Percentiles rank a stretch among this genome's conserved stretches.
Conservation (phyloP, 2,113 vertebrate species). For the Centropristis striata region DNA sequence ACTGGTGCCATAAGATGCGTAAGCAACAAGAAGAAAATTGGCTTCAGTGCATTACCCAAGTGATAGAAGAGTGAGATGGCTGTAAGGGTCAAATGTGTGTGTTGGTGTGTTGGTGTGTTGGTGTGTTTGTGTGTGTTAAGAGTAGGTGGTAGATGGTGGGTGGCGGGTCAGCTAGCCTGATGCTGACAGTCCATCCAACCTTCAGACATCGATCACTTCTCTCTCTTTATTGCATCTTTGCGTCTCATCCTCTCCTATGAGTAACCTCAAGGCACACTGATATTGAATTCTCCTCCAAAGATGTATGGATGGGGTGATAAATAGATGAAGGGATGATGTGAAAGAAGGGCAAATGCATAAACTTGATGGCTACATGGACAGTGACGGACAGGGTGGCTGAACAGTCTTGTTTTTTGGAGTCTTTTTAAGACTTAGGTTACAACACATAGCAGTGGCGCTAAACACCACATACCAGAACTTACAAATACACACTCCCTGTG, state of each 20-base stretch:
- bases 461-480: slow-evolving; percentile 7
- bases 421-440: not conserved
- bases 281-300: slow-evolving; percentile 59
- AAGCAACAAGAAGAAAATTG: slow-evolving; percentile 24
- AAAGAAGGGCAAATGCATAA: slow-evolving; percentile 41
- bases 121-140: not conserved
- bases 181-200: slow-evolving; percentile 27
- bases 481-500: slow-evolving; percentile 10
- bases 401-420: not conserved
- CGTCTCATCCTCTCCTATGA: slow-evolving; percentile 35
- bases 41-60: not conserved
- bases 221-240: slow-evolving; percentile 52
- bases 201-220: slow-evolving; percentile 60
- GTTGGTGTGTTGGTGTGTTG: not conserved
- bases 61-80: not conserved
- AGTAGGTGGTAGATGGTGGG: slow-evolving; percentile 5
- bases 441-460: not conserved
- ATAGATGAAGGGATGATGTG: slow-evolving; percentile 38
- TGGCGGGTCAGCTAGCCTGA: slow-evolving; percentile 7
- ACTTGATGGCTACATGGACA: slow-evolving; percentile 21
- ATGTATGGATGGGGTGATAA: slow-evolving; percentile 45
- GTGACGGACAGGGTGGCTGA: slow-evolving; percentile 22
- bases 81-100: not conserved
- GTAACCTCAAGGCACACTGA: slow-evolving; percentile 59
- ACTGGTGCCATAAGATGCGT: slow-evolving; percentile 36